Base-by-base conservation (phyloP, 2,797 vertebrate genomes). In the Enteromius anoplus region DNA sequence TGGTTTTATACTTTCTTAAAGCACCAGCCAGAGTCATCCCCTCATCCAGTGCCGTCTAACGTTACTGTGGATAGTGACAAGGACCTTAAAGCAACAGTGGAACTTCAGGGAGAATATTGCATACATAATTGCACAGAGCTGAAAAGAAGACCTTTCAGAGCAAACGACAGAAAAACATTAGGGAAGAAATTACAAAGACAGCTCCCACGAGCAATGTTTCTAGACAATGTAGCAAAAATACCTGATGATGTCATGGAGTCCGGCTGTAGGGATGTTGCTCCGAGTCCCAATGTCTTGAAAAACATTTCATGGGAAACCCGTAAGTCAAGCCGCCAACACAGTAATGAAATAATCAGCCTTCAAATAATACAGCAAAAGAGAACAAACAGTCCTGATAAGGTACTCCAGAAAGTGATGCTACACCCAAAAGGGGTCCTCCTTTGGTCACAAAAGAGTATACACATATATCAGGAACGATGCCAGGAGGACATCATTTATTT, bases 401-500 rank as follows among this genome's bases (percentile, higher is more conserved):
- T 62, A 4, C n/a, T 76, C 34, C 73, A 60, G 21, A 58, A 9
- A 42, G 10, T 76, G 1, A 58, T 62, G 55, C 2, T 42, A 11
- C 75, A 60, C 37, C n/a, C 34, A 34, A 85, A 81, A 65, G 76
- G 76, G 12, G 51, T 83, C 1, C 51, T 70, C 0, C 75, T 83
- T 11, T 83, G 85, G 81, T 86, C 81, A 8, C 7, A 34, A 26
- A 86, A 42, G 14, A 62, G 65, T 4, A 69, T 71, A 2, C 7
- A 75, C 0, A 51, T 80, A 40, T 73, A 34, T 26, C 69, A 83
- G 32, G 53, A 85, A 14, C 8, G 72, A 51, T 80, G 26, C n/a
- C 29, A 68, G 60, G 78, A 80, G 40, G 83, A 85, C 60, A 72
- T 84, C 19, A 9, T 72, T 11, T 75, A 75, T 58, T 32, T 58